phyloP scores from a whole-genome alignment of 2,113 vertebrate species.

The Silurus glanis region DNA sequence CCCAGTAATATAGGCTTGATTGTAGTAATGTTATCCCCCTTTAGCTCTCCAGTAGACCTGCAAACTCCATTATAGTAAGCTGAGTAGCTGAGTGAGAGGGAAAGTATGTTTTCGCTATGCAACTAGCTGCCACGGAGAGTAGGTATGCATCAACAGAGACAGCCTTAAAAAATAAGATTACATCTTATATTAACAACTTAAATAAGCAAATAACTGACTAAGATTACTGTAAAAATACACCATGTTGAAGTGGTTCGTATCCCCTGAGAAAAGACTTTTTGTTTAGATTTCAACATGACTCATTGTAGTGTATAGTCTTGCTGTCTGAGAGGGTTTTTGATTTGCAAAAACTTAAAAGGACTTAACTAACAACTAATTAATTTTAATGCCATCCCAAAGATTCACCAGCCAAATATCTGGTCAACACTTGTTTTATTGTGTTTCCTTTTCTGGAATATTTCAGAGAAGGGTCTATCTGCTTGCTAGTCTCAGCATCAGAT shows the following conservation, averaged over 20 bases:
- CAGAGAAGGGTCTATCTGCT: background rate
- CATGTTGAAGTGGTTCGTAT: background rate
- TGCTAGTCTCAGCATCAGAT: background rate
- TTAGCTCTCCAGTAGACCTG: background rate
- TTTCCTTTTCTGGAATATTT: slow-evolving; percentile 10
- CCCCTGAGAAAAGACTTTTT: background rate
- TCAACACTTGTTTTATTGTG: background rate
- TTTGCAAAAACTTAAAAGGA: no score
- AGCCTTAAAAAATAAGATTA: slow-evolving; percentile 14
- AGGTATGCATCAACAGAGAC: background rate
- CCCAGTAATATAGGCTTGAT: background rate
- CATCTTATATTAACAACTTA: slow-evolving; percentile 1
- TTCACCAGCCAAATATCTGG: background rate
- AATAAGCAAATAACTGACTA: background rate
- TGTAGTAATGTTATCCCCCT: background rate
- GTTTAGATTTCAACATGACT: slow-evolving; percentile 9
- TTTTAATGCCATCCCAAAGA: background rate
- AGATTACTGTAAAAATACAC: slow-evolving; percentile 1
- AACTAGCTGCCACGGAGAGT: background rate
- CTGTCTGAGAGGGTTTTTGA: background rate
- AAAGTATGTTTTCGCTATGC: background rate
- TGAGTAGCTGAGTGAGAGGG: background rate
- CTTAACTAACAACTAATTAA: background rate
- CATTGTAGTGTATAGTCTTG: background rate
- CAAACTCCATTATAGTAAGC: background rate